phyloP scores from a whole-genome alignment of 2,113 vertebrate genomes.

The Misgurnus anguillicaudatus region DNA sequence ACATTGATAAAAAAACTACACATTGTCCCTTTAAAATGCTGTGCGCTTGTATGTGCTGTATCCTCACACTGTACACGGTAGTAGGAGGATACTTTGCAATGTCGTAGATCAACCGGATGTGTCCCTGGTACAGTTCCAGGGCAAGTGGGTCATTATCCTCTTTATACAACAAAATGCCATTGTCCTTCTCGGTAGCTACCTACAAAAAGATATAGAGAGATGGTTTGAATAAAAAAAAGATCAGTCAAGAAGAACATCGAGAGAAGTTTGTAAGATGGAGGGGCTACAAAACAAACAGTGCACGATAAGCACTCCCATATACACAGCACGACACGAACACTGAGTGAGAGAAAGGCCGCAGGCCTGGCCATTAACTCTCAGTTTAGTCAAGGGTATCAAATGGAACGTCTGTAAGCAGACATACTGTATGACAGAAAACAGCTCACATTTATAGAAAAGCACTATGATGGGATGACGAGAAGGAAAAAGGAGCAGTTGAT shows the following conservation, averaged over 20 bases:
- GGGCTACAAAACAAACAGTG: constrained; percentile 14
- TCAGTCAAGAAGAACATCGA: background rate
- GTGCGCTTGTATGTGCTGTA: constrained; percentile 22
- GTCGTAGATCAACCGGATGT: constrained; percentile 92
- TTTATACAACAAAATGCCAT: constrained; percentile 91
- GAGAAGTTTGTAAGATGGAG: background rate
- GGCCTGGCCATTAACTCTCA: constrained; percentile 67
- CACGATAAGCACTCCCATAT: background rate
- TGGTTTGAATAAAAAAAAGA: background rate
- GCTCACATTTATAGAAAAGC: constrained; percentile 15
- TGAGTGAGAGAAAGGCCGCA: constrained; percentile 49
- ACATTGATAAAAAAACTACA: too few species aligned
- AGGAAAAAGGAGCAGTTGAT: constrained; percentile 45
- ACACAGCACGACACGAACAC: background rate
- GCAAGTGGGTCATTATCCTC: constrained; percentile 93
- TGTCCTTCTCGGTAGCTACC: constrained; percentile 96
- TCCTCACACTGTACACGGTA: constrained; percentile 90
- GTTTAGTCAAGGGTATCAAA: constrained; percentile 65
- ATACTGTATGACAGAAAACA: constrained; percentile 50
- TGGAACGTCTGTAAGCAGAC: constrained; percentile 71
- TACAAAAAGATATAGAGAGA: constrained; percentile 58
- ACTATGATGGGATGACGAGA: constrained; percentile 47
- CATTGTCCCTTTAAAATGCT: background rate
- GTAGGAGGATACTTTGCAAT: constrained; percentile 88
- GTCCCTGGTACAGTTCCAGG: constrained; percentile 95